These are phyloP conservation scores for Gyrodactylus bullatarudis DNA, from an alignment of 1,140 invertebrate genomes.

Conservation along the genomic window DNA sequence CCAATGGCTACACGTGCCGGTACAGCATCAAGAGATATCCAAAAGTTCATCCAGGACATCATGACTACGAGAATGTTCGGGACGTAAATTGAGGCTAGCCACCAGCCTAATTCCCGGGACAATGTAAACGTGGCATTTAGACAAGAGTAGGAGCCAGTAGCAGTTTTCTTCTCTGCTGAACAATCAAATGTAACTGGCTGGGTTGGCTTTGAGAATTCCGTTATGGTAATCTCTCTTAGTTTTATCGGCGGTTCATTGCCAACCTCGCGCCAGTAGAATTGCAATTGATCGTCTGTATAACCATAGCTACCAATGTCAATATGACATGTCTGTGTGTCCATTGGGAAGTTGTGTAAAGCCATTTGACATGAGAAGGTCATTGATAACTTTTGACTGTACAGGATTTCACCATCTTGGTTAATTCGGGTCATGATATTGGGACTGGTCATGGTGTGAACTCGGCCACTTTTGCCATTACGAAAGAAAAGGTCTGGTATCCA, in stretches of 20 bases:
- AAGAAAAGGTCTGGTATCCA: constrained; percentile 9
- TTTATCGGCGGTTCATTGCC: background rate
- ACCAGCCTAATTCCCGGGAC: background rate
- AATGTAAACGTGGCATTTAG: constrained; percentile 3
- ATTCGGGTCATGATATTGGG: constrained; percentile 7
- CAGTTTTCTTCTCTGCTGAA: background rate
- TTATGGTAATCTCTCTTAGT: background rate
- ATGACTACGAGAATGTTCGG: constrained; percentile 1
- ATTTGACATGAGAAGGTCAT: constrained; percentile 32
- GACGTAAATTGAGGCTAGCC: constrained; percentile 2
- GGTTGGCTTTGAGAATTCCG: constrained; percentile 1
- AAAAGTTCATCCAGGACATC: constrained; percentile 6
- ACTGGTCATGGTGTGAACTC: constrained; percentile 7
- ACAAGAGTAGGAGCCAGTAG: constrained; percentile 4
- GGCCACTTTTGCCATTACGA: constrained; percentile 8
- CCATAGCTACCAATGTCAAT: constrained; percentile 46
- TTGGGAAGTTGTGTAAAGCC: constrained; percentile 45
- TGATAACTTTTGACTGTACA: constrained; percentile 6
- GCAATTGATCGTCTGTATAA: constrained; percentile 15
- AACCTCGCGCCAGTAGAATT: background rate
- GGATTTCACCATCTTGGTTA: background rate
- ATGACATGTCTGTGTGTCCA: constrained; percentile 43
- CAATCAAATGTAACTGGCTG: background rate
- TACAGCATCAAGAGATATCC: constrained; percentile 5
- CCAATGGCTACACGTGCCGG: constrained; percentile 3